A percentile compares a stretch with the other conserved stretches of the same genome.
These are phyloP conservation scores for Mantis religiosa DNA, from an alignment of 2,888 invertebrate genomes.

Conservation along the genomic window DNA sequence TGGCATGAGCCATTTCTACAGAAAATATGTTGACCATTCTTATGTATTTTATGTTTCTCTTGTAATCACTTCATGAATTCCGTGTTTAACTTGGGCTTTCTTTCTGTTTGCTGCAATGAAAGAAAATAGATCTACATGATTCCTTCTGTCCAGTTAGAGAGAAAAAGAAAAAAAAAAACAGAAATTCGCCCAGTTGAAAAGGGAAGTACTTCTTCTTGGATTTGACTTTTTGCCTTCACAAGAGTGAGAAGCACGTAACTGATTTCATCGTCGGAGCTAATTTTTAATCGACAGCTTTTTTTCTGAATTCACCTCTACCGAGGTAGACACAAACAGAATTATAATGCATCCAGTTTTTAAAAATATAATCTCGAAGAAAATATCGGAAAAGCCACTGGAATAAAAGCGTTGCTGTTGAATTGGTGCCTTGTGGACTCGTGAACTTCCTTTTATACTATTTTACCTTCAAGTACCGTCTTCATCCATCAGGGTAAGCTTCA, in stretches of 20 bases:
- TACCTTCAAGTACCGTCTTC: neutral
- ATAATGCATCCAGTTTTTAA: neutral
- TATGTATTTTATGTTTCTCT: too few species aligned
- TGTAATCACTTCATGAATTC: too few species aligned
- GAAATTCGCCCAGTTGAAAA: neutral
- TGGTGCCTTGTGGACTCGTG: neutral
- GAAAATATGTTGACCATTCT: too few species aligned
- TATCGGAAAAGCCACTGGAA: neutral
- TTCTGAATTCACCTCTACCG: neutral
- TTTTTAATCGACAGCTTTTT: neutral
- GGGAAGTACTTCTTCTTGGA: neutral
- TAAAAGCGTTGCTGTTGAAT: neutral
- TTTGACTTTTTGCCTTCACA: neutral
- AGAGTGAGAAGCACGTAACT: neutral
- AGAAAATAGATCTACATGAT: too few species aligned
- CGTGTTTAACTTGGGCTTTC: too few species aligned
- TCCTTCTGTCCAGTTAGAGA: too few species aligned
- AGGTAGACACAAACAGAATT: neutral
- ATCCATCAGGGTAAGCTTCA: neutral
- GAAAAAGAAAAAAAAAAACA: neutral
- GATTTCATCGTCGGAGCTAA: neutral
- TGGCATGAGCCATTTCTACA: too few species aligned
- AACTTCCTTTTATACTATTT: neutral
- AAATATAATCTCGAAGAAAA: neutral
- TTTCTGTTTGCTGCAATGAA: too few species aligned